Evolutionary conservation across 2,797 vertebrate genomes (phyloP), one percentile per base, ranked within the genome.

Genomic region (Lepidocolaptes lacrymiger): DNA sequence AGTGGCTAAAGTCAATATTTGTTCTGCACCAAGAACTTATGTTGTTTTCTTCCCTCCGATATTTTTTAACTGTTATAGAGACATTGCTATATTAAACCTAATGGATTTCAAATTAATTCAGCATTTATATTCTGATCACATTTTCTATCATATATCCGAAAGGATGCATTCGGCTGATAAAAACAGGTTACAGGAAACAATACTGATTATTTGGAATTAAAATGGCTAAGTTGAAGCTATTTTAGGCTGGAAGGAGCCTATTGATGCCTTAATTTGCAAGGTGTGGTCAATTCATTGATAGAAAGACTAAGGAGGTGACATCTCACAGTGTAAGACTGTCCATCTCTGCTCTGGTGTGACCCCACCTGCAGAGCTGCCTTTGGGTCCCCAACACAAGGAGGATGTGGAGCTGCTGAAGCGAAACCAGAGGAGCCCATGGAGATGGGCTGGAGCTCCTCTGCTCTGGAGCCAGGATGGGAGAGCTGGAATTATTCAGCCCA

Each of bases 161-260:
- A 91, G 61, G 23, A 69, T 46, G 68, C 56, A 67, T 74, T 67
- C 54, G 55, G 74, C 37, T 77, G 69, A 39, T 86, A 91, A 81
- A 37, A 79, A 74, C 92, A 55, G 14, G 72, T 51, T 88, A 85
- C 71, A 62, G 89, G 83, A 91, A 96, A 95, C 72, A 93, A 96
- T 44, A 88, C 67, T 89, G 96, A 89, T 34, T 80, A 91, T 89
- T 91, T 92, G 85, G 86, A 95, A 97, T 95, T 96, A 87, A 93
- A 97, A 81, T 77, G 71, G 59, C 26, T 78, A 91, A 84, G 30
- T 1, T 80, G 48, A 88, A 89, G 87, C 21, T 89, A n/a, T 83
- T 93, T 87, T 8, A 55, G 39, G 44, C 20, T 77, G 84, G 88
- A 97, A 94, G 92, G 59, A 97, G 27, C 15, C 62, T 49, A n/a